phyloP scores from a whole-genome alignment of 2,888 invertebrate species.

The Pammene fasciana region DNA sequence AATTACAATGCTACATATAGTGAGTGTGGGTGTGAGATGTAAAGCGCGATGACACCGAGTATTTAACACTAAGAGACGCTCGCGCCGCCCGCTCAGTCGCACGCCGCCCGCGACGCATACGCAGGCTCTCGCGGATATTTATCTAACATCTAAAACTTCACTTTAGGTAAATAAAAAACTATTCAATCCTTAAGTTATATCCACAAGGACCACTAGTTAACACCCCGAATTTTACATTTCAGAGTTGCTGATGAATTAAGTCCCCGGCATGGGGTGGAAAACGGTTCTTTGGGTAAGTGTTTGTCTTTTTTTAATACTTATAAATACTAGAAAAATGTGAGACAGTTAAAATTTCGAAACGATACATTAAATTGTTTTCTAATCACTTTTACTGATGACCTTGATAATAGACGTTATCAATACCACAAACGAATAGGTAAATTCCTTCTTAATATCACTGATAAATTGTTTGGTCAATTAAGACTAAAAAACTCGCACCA shows the following conservation, averaged over 20 bases:
- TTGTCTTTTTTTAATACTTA: constrained; percentile 17
- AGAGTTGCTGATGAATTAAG: constrained; percentile 48
- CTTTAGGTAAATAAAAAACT: constrained; percentile 39
- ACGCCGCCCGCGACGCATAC: constrained; percentile 64
- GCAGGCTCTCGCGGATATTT: constrained; percentile 51
- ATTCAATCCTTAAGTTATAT: background rate
- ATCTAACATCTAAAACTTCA: constrained; percentile 26
- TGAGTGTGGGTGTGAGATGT: constrained; percentile 65
- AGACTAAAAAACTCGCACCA: background rate
- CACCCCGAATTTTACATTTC: constrained; percentile 43
- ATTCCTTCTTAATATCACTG: constrained; percentile 23
- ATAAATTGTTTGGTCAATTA: background rate
- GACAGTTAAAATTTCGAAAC: background rate
- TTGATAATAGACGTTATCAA: constrained; percentile 6
- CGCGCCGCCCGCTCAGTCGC: constrained; percentile 74
- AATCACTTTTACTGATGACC: constrained; percentile 17
- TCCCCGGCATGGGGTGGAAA: constrained; percentile 75
- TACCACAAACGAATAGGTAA: constrained; percentile 23
- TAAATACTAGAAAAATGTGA: constrained; percentile 1
- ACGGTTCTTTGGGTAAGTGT: constrained; percentile 67
- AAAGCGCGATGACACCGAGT: constrained; percentile 71
- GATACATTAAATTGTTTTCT: constrained; percentile 15
- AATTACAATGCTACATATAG: constrained; percentile 56
- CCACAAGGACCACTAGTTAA: background rate
- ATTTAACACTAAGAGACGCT: constrained; percentile 76